phyloP scores from a whole-genome alignment of 2,113 vertebrate species.

The Halcyon malimbica region DNA sequence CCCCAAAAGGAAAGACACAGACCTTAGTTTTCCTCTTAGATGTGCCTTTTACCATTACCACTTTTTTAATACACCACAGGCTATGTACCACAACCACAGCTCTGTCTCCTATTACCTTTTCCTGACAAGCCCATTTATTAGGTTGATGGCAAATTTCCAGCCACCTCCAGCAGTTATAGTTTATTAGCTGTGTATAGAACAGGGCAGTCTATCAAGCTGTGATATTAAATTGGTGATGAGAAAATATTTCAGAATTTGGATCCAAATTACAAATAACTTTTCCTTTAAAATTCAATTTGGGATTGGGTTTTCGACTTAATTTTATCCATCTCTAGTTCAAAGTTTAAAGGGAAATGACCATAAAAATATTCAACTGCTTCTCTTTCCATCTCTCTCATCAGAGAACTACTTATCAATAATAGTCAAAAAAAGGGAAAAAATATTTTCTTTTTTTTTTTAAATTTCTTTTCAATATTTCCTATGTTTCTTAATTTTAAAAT shows the following conservation, averaged over 20 bases:
- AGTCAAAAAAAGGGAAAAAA: not conserved
- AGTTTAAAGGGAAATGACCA: not conserved
- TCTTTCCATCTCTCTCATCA: not conserved
- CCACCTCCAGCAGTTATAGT: not conserved
- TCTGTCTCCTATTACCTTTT: not conserved
- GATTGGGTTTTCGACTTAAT: not conserved
- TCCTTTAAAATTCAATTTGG: not conserved
- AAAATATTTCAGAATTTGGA: not conserved
- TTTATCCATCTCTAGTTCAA: not conserved
- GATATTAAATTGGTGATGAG: not conserved
- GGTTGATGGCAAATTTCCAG: not conserved
- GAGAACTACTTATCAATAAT: not conserved
- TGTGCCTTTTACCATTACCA: not conserved
- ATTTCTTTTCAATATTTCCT: not conserved
- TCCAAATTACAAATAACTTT: not conserved
- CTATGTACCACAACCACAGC: not conserved
- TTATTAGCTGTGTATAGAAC: not conserved
- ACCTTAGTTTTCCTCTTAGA: not conserved
- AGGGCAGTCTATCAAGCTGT: not conserved
- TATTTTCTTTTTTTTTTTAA: fast-evolving
- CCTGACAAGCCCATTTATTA: not conserved
- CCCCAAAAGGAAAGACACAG: not conserved
- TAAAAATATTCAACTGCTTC: not conserved
- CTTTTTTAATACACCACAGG: not conserved
- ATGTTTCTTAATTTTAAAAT: not conserved